Base-by-base conservation (phyloP, 53 echinoderm and acorn worm species). In the Stichopus horrens region DNA sequence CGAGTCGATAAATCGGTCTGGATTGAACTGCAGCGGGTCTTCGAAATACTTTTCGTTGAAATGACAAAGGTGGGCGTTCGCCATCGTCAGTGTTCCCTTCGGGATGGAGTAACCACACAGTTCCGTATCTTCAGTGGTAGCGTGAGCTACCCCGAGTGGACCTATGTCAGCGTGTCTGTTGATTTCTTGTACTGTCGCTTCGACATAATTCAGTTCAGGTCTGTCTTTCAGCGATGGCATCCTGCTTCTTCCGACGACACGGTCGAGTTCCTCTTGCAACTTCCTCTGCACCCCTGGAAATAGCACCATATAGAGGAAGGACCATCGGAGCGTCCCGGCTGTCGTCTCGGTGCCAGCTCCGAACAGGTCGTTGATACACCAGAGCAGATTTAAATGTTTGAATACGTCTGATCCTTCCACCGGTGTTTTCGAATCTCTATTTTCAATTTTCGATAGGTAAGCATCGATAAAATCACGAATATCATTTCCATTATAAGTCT, bases 331-430 rank as follows among this genome's bases (percentile, higher is more conserved):
- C 21, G 93, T 93, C n/a, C 90, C 90, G n/a, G 93, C 90, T 0
- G 93, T 90, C 3, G 93, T 93, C 63, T 93, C 93, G 23, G 93
- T 88, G 5, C 93, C 93, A 18, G 93, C 93, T 21, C 88, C 90
- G 78, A 93, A 93, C 0, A 93, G 73, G 37, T 93, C 93, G 11
- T 90, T 90, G 55, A 90, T 75, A 66, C 88, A 80, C 73, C 90
- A 83, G 56, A 84, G 37, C 5, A 93, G 88, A 78, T 93, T 90
- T n/a, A 90, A 60, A 11, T 83, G 57, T 52, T 83, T 90, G 55
- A 88, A 83, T 13, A 90, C 37, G 11, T 88, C 77, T 9, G 82
- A 56, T 53, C 67, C 80, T 9, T 89, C 89, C 5, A 3, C 14
- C 22, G 58, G 13, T 21, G 58, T 0, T 14, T 11, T 5, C 23